phyloP scores from a whole-genome alignment of 2,888 invertebrate genomes.

The Clanis bilineata region DNA sequence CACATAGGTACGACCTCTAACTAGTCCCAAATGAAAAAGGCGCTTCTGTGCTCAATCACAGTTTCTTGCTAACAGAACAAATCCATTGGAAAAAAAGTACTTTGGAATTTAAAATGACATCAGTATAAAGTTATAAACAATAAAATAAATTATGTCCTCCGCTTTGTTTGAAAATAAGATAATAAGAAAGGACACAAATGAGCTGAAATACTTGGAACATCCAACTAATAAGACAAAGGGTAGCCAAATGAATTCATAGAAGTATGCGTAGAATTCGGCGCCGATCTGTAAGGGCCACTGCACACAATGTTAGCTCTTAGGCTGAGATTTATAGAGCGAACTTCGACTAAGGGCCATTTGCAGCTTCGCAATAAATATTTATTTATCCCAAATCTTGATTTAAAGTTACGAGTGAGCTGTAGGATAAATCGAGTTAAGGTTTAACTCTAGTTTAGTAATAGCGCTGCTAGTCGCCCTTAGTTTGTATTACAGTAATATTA shows the following conservation, averaged over 20 bases:
- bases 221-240: slow-evolving; percentile 3
- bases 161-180: background rate
- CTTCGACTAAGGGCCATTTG: too few species aligned
- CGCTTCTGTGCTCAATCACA: too few species aligned
- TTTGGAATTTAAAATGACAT: background rate
- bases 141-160: background rate
- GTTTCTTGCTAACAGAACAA: too few species aligned
- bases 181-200: background rate
- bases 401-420: too few species aligned
- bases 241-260: slow-evolving; percentile 16
- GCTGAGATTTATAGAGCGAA: background rate
- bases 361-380: too few species aligned
- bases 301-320: background rate
- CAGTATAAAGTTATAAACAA: background rate
- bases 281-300: background rate
- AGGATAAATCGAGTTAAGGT: too few species aligned
- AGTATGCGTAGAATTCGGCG: slow-evolving; percentile 7
- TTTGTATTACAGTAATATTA: too few species aligned
- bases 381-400: too few species aligned
- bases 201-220: background rate
- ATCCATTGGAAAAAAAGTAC: background rate
- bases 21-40: too few species aligned
- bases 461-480: too few species aligned
- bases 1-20: too few species aligned
- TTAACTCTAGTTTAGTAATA: too few species aligned